Percentiles rank a stretch among this genome's conserved stretches.
Evolutionary conservation across 2,888 invertebrate genomes (phyloP).

Genomic region (Yponomeuta sedellus): DNA sequence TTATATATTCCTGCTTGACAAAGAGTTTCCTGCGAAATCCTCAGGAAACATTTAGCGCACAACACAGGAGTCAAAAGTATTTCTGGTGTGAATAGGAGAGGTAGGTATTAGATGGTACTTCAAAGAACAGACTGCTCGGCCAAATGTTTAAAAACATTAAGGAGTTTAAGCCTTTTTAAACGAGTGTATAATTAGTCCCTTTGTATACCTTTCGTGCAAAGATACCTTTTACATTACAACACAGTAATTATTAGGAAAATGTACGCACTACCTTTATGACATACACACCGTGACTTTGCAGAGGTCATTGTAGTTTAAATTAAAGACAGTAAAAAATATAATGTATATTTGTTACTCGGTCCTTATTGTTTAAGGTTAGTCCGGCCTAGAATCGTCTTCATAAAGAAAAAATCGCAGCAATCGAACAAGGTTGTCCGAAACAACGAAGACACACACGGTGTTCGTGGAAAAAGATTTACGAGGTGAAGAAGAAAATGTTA

Average conservation of each 20-base stretch:
- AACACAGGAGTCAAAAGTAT: background rate
- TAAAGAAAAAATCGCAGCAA: conserved; percentile 9
- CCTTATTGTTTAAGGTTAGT: background rate
- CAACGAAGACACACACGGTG: conserved; percentile 43
- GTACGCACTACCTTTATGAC: background rate
- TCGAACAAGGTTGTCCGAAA: conserved; percentile 34
- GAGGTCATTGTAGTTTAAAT: background rate
- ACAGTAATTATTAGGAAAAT: background rate
- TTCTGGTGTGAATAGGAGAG: background rate
- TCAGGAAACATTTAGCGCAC: background rate
- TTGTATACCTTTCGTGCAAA: background rate
- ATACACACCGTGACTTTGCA: background rate
- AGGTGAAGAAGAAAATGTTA: conserved; percentile 49
- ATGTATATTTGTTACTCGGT: background rate
- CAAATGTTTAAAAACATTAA: background rate
- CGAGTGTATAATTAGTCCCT: background rate
- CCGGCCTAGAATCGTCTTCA: background rate
- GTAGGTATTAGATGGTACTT: background rate
- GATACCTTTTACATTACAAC: background rate
- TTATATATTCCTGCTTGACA: background rate
- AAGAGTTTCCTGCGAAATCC: background rate
- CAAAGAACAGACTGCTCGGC: background rate
- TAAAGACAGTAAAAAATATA: background rate
- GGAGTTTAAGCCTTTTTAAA: background rate
- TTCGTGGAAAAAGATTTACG: conserved; percentile 49